These are phyloP conservation scores for Cydia fagiglandana DNA, from an alignment of 1,140 invertebrate species.

Conservation along the genomic window DNA sequence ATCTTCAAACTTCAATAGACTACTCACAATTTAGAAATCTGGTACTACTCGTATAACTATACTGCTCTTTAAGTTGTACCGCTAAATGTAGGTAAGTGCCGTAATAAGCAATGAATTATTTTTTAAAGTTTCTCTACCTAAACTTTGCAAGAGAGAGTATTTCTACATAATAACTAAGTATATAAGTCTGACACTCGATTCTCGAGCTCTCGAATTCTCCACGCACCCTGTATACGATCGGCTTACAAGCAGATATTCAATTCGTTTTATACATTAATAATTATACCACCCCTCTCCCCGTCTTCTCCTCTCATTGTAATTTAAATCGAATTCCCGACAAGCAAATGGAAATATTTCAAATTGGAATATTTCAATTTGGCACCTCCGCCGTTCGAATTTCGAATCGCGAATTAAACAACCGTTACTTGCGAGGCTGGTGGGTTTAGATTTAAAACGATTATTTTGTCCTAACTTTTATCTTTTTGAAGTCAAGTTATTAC, in stretches of 20 bases:
- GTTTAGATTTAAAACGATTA: constrained; percentile 8
- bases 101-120: no score
- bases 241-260: constrained; percentile 59
- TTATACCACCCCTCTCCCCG: constrained; percentile 44
- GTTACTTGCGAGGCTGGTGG: not conserved
- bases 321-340: constrained; percentile 73
- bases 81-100: no score
- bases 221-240: constrained; percentile 44
- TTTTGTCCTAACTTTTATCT: not conserved
- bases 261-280: constrained; percentile 62
- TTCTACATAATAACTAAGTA: no score
- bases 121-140: not conserved
- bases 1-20: no score
- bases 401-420: constrained; percentile 44
- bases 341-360: constrained; percentile 77
- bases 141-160: no score
- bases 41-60: no score
- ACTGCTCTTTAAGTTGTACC: no score
- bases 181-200: not conserved
- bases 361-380: constrained; percentile 44
- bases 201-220: not conserved
- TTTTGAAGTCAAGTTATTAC: not conserved
- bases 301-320: constrained; percentile 62
- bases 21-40: no score
- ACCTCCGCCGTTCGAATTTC: constrained; percentile 54